Evolutionary conservation across 2,113 vertebrate species (phyloP), one percentile per base, ranked within the genome.

Genomic region (Xerus inauris): DNA sequence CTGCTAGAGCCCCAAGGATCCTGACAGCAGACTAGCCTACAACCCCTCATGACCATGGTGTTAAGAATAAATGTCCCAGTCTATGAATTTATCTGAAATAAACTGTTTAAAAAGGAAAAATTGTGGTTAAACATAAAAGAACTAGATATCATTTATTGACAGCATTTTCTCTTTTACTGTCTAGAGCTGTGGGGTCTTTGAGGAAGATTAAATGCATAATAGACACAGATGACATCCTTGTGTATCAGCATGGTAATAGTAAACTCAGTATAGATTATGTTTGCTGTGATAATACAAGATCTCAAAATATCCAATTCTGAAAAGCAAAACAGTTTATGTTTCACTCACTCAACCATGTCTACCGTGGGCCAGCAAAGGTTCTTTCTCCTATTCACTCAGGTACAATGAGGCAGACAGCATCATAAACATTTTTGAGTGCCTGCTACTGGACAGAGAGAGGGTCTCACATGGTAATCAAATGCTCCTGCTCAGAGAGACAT

Each of bases 311-410:
- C 47, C 38, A 26, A 65, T 22, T 67, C 47, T 11, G n/a, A 10
- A 57, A 51, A n/a, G 22, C 51, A 64, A 51, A 49, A 42, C 17
- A 22, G 22, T 22, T 62, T 54, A 6, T 45, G 51, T 84, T 75
- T 73, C 24, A 35, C 38, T 67, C 38, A 20, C 16, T 45, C 4
- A 57, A 3, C 8, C 10, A 0, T 11, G 14, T 17, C 38, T 84
- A 14, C 19, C 1, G 0, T 9, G 20, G 5, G 19, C 16, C 45
- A 30, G 26, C 40, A 35, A 47, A 64, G 2, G 2, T 38, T 3
- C 13, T 72, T 82, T 11, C 28, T 26, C 4, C 2, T 1, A 28
- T 62, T 5, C 47, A 38, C 32, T 40, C 76, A 64, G 47, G 11
- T 20, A 30, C 3, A 8, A 4, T 0, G n/a, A 20, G 17, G 30